Evolutionary conservation across 2,888 invertebrate genomes (phyloP).

Genomic region (Seira musarum): DNA sequence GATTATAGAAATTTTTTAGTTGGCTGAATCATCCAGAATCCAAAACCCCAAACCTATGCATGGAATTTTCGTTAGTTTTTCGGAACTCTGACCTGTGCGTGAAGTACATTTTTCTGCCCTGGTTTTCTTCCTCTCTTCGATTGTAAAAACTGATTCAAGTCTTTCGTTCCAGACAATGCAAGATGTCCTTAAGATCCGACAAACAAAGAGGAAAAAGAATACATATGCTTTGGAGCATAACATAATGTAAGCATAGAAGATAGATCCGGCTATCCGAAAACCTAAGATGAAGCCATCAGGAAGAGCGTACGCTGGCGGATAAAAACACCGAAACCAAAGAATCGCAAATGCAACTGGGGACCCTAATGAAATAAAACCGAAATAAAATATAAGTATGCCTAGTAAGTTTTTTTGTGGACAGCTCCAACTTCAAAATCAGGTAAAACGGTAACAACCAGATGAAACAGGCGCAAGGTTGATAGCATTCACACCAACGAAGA

Average conservation of each 20-base stretch:
- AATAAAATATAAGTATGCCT: background rate
- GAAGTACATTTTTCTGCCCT: slow-evolving; percentile 55
- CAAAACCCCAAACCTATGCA: too few relatives aligned
- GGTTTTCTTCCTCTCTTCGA: slow-evolving; percentile 47
- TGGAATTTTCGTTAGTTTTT: too few relatives aligned
- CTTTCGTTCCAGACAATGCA: slow-evolving; percentile 65
- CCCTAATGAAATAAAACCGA: slow-evolving; percentile 28
- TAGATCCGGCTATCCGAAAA: background rate
- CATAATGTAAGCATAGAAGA: slow-evolving; percentile 51
- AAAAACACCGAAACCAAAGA: slow-evolving; percentile 37
- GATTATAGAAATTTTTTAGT: too few relatives aligned
- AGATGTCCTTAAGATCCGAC: slow-evolving; percentile 56
- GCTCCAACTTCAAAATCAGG: background rate
- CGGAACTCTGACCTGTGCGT: too few relatives aligned
- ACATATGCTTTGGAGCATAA: slow-evolving; percentile 62
- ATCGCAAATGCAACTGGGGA: slow-evolving; percentile 53
- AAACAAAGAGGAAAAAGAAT: slow-evolving; percentile 62
- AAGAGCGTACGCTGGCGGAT: slow-evolving; percentile 36
- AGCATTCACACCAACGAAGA: slow-evolving; percentile 2
- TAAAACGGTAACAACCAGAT: slow-evolving; percentile 28
- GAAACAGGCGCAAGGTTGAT: slow-evolving; percentile 50
- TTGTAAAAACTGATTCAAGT: slow-evolving; percentile 58
- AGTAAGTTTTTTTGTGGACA: background rate
- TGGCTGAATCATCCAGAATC: too few relatives aligned
- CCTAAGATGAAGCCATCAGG: slow-evolving; percentile 12